Base-by-base conservation (phyloP, 2,113 vertebrate species). In the Dipodomys stephensi region DNA sequence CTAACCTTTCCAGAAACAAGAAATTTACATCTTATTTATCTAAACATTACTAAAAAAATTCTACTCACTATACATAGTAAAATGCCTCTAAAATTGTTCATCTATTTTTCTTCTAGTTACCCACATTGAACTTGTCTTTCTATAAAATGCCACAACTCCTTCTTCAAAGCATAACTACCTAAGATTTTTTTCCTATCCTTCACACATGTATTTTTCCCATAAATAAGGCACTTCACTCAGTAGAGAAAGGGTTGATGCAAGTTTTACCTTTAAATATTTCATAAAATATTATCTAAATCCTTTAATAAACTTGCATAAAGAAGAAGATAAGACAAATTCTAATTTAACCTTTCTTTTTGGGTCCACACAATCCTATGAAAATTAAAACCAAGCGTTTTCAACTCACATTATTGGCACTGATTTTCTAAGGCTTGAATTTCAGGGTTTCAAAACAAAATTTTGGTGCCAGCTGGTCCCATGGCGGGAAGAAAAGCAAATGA, bases 401-500 rank as follows among this genome's bases (percentile, higher is more conserved):
- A 80, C 68, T 96, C 79, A 94, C 71, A 65, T 90, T 91, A 80
- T 73, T 96, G 96, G 96, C 93, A 82, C 80, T 91, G 85, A 90
- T 65, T 88, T 87, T 91, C 83, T 71, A 82, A 92, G 83, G 72
- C 76, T 96, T 97, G 85, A 83, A 92, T 97, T 96, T 97, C 96
- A 97, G 86, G 57, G 72, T 96, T 97, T 97, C 94, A 90, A 96
- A 96, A 93, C 77, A 97, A 96, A 73, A 32, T 57, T 60, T 96
- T 72, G 35, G 73, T 96, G 96, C 96, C 97, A 97, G 94, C 76
- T 95, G 95, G 86, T 96, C 94, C 94, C 95, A 97, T 89, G 90
- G 95, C 69, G 11, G 88, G 92, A 94, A 97, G 95, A 90, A 96
- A 96, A 96, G 96, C 94, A 96, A 97, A 96, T 92, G 95, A 97